These are phyloP conservation scores for Pristionchus entomophagus DNA, from an alignment of 2,888 invertebrate genomes.

Conservation along the genomic window DNA sequence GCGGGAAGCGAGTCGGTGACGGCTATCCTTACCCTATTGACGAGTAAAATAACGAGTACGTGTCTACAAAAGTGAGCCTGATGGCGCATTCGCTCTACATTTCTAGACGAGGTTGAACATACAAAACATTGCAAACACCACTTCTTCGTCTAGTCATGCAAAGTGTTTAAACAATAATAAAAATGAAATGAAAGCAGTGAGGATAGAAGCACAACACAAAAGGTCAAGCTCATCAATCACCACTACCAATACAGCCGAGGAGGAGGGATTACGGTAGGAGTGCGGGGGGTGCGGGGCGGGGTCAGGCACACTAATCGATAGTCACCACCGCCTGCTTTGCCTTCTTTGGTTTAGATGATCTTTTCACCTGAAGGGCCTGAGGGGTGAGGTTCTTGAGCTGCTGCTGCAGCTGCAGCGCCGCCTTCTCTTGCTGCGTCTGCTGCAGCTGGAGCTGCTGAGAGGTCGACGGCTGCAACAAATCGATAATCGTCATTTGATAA, in stretches of 20 bases:
- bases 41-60: not conserved
- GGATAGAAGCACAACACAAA: conserved; percentile 9
- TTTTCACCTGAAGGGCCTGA: not conserved
- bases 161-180: not conserved
- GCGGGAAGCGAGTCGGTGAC: not conserved
- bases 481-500: no score
- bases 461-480: not conserved
- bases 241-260: not conserved
- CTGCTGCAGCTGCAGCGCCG: not conserved
- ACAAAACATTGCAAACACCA: not conserved
- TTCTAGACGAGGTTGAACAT: not conserved
- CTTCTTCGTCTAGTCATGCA: not conserved
- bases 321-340: not conserved
- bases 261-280: not conserved
- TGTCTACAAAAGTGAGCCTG: no score
- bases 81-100: not conserved
- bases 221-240: not conserved
- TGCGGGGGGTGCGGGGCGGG: not conserved
- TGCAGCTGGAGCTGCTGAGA: not conserved
- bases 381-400: not conserved
- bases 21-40: not conserved
- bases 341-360: not conserved
- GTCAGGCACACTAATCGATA: not conserved
- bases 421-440: not conserved
- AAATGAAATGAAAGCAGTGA: not conserved